Base-by-base conservation (phyloP, 2,797 vertebrate species). In the Ctenopoma kingsleyae region DNA sequence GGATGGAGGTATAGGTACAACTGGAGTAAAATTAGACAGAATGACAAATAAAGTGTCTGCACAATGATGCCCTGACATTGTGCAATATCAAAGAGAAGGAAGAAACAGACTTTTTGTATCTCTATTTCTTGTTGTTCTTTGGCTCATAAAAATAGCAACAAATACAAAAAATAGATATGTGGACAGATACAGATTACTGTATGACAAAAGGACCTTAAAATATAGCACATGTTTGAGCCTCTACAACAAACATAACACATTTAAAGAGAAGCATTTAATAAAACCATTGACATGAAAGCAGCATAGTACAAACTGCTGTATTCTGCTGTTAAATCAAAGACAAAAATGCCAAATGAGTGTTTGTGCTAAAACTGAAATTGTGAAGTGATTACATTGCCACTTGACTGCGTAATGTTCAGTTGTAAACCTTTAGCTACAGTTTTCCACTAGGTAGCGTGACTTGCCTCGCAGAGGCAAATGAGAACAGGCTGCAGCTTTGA, bases 391-490 rank as follows among this genome's bases (percentile, higher is more conserved):
- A 25, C 9, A 4, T 5, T 17, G 17, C 8, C 5, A 15, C 19
- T 66, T 4, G 0, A 40, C 30, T 44, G 4, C 25, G 58, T 30
- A 22, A 66, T 40, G 1, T 10, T 16, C 6, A 19, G 6, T 6
- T 6, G 5, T 41, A 44, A 44, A n/a, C 41, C 17, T 6, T 6
- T n/a, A 36, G 6, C 57, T 12, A 9, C 4, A 10, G 0, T 41
- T 61, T 22, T 5, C 8, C 63, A 71, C 58, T 6, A 56, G 77
- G 71, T 77, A 66, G 66, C 7, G 4, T 4, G 38, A 6, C 15
- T 17, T 7, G 2, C 17, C 32, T 4, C 7, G 41, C 4, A 2
- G 27, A 57, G 23, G 25, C 12, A 19, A 35, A 38, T 20, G 7
- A 30, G 17, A 51, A 10, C 20, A n/a, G 8, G 46, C 20, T 36